These are phyloP conservation scores for Gallirallus australis DNA, from an alignment of 2,797 vertebrate species.

Conservation along the genomic window DNA sequence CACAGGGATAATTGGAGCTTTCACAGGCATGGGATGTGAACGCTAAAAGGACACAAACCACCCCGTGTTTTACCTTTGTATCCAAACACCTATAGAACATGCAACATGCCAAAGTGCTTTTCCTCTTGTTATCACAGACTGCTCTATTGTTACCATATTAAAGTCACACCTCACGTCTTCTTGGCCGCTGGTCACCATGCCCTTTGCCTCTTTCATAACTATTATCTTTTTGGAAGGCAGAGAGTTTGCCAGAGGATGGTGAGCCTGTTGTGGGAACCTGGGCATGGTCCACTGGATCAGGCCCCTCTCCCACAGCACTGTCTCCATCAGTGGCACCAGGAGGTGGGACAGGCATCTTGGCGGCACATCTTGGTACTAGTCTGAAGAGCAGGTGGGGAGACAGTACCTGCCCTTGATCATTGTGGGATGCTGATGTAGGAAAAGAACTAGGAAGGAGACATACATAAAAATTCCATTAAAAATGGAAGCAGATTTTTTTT, in stretches of 20 bases:
- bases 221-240: neutral
- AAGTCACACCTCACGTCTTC: neutral
- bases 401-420: neutral
- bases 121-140: neutral
- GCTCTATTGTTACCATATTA: neutral
- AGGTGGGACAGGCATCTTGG: neutral
- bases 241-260: neutral
- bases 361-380: neutral
- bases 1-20: neutral
- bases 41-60: neutral
- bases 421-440: neutral
- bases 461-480: neutral
- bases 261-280: neutral
- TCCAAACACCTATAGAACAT: neutral
- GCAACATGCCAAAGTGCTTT: neutral
- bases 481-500: neutral
- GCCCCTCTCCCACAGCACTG: accelerated
- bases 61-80: neutral
- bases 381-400: neutral
- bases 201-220: neutral
- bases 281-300: neutral
- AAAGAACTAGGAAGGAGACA: neutral
- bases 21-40: neutral
- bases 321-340: neutral
- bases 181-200: neutral